phyloP scores from a whole-genome alignment of 2,113 vertebrate genomes.

The Circaetus gallicus region DNA sequence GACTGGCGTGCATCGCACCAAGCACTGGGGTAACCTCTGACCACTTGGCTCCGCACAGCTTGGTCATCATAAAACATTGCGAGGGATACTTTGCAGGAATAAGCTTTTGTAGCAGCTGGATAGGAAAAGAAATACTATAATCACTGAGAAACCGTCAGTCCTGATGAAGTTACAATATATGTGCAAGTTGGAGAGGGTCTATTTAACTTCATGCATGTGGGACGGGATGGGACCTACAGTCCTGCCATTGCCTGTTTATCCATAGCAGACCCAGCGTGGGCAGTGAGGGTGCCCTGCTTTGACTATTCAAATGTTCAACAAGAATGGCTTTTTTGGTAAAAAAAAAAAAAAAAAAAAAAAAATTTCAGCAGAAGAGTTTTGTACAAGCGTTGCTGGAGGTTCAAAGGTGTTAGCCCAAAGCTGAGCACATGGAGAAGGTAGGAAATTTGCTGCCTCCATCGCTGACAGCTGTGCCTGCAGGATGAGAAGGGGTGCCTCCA shows the following conservation, averaged over 20 bases:
- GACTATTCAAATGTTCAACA: background rate
- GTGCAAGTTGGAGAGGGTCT: background rate
- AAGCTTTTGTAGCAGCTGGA: background rate
- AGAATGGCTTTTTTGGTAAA: background rate
- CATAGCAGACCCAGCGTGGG: background rate
- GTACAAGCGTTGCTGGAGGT: background rate
- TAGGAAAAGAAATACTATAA: background rate
- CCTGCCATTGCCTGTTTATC: background rate
- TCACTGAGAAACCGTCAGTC: background rate
- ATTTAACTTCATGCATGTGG: background rate
- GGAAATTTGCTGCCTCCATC: background rate
- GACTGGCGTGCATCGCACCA: background rate
- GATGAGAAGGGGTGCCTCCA: background rate
- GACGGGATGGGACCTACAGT: background rate
- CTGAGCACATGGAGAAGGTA: accelerated
- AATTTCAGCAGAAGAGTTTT: background rate
- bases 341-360: background rate
- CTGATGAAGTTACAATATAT: background rate
- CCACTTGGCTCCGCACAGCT: background rate
- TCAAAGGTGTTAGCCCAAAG: background rate
- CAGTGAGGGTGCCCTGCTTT: background rate
- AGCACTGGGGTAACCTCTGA: background rate
- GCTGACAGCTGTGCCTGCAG: background rate
- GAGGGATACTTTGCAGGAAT: background rate
- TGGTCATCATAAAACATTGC: background rate